Evolutionary conservation across 2,113 vertebrate species (phyloP), one percentile per base, ranked within the genome.

Genomic region (Lates calcarifer): DNA sequence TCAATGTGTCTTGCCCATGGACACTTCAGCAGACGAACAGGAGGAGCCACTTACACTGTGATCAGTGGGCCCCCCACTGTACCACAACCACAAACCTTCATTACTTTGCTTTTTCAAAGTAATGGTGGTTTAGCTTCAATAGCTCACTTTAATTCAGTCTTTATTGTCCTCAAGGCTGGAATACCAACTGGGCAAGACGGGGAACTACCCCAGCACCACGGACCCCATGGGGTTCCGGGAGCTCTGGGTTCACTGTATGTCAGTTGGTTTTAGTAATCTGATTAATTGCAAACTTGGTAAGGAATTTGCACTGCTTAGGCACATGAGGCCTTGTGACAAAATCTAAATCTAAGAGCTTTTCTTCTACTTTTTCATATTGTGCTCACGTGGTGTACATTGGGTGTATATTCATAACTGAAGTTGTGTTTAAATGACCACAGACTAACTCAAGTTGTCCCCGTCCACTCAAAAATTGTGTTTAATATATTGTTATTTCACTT

Each of bases 51-150:
- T n/a, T n/a, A n/a, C n/a, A n/a, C n/a, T n/a, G n/a, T n/a, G n/a
- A n/a, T n/a, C n/a, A n/a, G n/a, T n/a, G n/a, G n/a, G n/a, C n/a
- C n/a, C n/a, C n/a, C n/a, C n/a, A n/a, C n/a, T n/a, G n/a, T n/a
- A n/a, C n/a, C n/a, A n/a, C n/a, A n/a, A n/a, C n/a, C n/a, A n/a
- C n/a, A n/a, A n/a, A n/a, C n/a, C n/a, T n/a, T n/a, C n/a, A n/a
- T n/a, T n/a, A n/a, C n/a, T n/a, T n/a, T n/a, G n/a, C n/a, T n/a
- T n/a, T n/a, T n/a, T n/a, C n/a, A n/a, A n/a, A n/a, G n/a, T n/a
- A 41, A 45, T 66, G 26, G 41, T 49, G 10, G 24, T 67, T 79
- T 43, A 29, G 37, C 53, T 81, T 85, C 28, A 67, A 33, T 9
- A 65, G 62, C 75, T 72, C 24, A 45, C 3, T 79, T 80, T 68